phyloP scores from a whole-genome alignment of 2,797 vertebrate genomes.

The Cheirogaleus major region DNA sequence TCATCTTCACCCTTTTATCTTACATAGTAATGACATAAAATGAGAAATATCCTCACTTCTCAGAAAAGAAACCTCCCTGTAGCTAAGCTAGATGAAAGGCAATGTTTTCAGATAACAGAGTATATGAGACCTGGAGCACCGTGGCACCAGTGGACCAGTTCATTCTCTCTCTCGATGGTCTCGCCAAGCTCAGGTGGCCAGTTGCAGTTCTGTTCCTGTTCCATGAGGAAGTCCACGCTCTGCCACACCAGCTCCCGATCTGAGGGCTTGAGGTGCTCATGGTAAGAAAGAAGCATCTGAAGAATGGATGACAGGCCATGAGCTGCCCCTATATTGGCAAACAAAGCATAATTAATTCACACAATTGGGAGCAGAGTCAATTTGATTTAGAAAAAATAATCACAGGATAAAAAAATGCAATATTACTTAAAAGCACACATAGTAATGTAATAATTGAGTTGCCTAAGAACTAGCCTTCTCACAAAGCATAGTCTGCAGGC shows the following conservation, averaged over 20 bases:
- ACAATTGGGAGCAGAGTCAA: neutral
- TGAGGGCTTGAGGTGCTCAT: conserved; percentile 89
- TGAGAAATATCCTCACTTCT: neutral
- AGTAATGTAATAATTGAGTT: neutral
- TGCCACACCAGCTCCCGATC: conserved; percentile 94
- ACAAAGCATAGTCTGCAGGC: neutral
- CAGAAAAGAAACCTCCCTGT: neutral
- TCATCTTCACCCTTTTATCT: conserved; percentile 21
- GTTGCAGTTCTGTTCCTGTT: conserved; percentile 95
- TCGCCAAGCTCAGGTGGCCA: conserved; percentile 94
- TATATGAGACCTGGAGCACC: conserved; percentile 90
- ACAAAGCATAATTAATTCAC: conserved; percentile 23
- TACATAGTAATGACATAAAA: neutral
- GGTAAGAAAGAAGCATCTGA: conserved; percentile 94
- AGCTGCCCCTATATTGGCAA: conserved; percentile 88
- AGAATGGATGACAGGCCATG: conserved; percentile 94
- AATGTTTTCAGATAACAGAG: conserved; percentile 11
- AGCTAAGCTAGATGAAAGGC: conserved; percentile 15
- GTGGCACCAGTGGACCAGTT: conserved; percentile 95
- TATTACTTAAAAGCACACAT: conserved; percentile 14
- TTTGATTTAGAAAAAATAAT: conserved; percentile 35
- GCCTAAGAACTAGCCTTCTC: neutral
- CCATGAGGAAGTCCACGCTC: conserved; percentile 94
- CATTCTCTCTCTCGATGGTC: conserved; percentile 92
- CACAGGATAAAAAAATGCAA: neutral